Base-by-base conservation (phyloP, 2,113 vertebrate genomes). In the Stigmatopora argus region DNA sequence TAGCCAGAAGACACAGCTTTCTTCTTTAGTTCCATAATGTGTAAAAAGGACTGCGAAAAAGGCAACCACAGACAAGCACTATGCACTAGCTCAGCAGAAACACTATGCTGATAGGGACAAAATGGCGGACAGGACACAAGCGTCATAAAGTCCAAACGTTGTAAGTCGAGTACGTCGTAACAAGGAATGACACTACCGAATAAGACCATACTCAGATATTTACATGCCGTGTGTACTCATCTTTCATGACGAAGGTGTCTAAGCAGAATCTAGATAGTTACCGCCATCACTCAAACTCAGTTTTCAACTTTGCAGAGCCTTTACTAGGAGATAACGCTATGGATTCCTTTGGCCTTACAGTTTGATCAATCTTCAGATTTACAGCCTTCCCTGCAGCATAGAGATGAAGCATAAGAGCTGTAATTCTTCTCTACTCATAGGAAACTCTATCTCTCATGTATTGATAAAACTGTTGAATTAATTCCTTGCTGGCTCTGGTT, bases 291-390 rank as follows among this genome's bases (percentile, higher is more conserved):
- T 89, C 83, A 89, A 65, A 62, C 57, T 63, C 69, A 67, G 73
- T 78, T 66, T 81, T 79, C 69, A 66, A 79, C 81, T 83, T 78
- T 80, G 78, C 83, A 74, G 75, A 84, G 84, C 82, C 76, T 74
- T 80, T 73, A 77, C 77, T 83, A 72, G 63, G 68, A 88, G 83
- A 89, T 87, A 87, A 88, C 84, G 75, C 78, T 82, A 70, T 23
- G 78, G 79, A 77, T 84, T 78, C 76, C 76, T 69, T 73, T 69
- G 72, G 75, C 72, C 74, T 77, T 83, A 72, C 76, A 80, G 79
- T 85, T 75, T 86, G 84, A 89, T 87, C 87, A 86, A 87, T 86
- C 87, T 82, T 70, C 71, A 78, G 85, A 87, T 89, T 87, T 88
- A 86, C 77, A 77, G 73, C 73, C 75, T 72, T 74, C 69, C 66